These are phyloP conservation scores for Cyprinodon variegatus DNA, from an alignment of 2,113 vertebrate genomes.

Conservation along the genomic window DNA sequence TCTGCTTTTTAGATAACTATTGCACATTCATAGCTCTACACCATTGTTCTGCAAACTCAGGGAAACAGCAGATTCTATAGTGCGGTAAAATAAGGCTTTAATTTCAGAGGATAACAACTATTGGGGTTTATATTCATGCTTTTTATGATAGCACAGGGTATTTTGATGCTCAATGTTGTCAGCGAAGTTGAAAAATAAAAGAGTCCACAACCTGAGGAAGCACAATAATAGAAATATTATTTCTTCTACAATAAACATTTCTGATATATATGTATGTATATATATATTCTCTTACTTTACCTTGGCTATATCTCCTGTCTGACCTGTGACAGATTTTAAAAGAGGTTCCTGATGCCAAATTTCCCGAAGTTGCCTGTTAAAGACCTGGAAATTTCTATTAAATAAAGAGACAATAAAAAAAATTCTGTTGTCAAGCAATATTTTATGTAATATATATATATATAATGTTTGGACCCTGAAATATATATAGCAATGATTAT, in stretches of 20 bases:
- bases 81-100: not conserved
- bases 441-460: not conserved
- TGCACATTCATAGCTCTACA: constrained; percentile 24
- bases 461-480: too few relatives aligned
- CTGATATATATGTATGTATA: not conserved
- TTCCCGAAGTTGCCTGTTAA: constrained; percentile 86
- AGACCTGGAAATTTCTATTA: constrained; percentile 86
- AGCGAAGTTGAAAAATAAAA: constrained; percentile 88
- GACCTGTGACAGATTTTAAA: constrained; percentile 84
- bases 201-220: constrained; percentile 84
- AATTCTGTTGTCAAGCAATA: not conserved
- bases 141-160: not conserved
- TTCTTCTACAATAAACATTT: not conserved
- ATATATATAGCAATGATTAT: constrained; percentile 2
- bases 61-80: constrained; percentile 9
- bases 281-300: constrained; percentile 83
- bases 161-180: constrained; percentile 52
- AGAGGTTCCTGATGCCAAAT: constrained; percentile 85
- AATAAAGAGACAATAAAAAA: not conserved
- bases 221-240: not conserved
- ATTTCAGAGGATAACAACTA: constrained; percentile 12
- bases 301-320: constrained; percentile 88
- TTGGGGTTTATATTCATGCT: not conserved
- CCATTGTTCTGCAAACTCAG: not conserved
- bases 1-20: not conserved